phyloP scores from a whole-genome alignment of 2,113 vertebrate species.

The Podilymbus podiceps region DNA sequence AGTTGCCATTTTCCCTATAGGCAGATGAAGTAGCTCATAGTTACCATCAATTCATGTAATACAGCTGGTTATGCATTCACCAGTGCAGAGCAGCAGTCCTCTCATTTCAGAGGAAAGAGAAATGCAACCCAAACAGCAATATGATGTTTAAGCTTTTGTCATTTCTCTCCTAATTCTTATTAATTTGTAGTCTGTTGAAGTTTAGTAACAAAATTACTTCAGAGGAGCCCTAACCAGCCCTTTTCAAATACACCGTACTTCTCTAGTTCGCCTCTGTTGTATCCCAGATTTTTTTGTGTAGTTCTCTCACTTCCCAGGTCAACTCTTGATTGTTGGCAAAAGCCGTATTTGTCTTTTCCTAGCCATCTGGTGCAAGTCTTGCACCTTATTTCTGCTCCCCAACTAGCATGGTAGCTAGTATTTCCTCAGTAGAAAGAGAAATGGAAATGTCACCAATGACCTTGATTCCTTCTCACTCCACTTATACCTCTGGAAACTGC shows the following conservation, averaged over 20 bases:
- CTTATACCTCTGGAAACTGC: neutral
- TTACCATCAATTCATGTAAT: neutral
- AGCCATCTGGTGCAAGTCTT: neutral
- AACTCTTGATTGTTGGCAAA: neutral
- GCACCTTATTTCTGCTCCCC: neutral
- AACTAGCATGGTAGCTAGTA: neutral
- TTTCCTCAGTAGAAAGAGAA: neutral
- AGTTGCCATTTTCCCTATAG: neutral
- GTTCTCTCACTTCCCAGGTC: neutral
- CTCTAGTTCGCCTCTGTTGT: neutral
- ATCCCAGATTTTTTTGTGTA: neutral
- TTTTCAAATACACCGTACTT: neutral
- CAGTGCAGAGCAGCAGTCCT: neutral
- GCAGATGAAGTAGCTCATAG: neutral
- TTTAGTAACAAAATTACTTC: neutral
- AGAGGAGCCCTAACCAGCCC: neutral
- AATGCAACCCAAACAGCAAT: neutral
- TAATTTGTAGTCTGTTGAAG: neutral
- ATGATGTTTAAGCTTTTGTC: neutral
- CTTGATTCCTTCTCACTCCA: neutral
- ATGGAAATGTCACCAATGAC: neutral
- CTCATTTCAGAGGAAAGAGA: neutral
- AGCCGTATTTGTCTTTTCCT: neutral
- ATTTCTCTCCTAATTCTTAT: neutral
- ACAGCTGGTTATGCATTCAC: neutral